Percentiles rank a stretch among this genome's conserved stretches.
Evolutionary conservation across 64 coral and sea anemone species (phyloP).

Genomic region (Dendronephthya gigantea): DNA sequence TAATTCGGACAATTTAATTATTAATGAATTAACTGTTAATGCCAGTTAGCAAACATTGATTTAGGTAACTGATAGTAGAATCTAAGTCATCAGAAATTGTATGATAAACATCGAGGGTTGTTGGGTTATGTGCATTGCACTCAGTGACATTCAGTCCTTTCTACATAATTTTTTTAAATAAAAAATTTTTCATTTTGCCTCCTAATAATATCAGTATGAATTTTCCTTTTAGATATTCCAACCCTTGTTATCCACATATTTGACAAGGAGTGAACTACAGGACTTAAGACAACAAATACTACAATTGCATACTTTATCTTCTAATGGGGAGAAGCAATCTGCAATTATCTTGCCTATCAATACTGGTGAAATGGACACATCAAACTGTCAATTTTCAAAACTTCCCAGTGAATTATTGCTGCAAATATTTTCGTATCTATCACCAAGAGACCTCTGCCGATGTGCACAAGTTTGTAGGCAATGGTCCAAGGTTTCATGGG

Average conservation of each 20-base stretch:
- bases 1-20: no score
- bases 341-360: neutral
- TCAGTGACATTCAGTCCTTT: no score
- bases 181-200: no score
- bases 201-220: neutral
- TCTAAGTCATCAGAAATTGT: no score
- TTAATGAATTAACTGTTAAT: no score
- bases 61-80: no score
- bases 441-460: slow-evolving; percentile 73
- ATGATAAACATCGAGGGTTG: no score
- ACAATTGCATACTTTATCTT: slow-evolving; percentile 45
- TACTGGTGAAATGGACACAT: neutral
- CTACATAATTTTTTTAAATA: no score
- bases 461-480: slow-evolving; percentile 54
- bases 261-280: slow-evolving; percentile 73
- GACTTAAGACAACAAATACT: slow-evolving; percentile 56
- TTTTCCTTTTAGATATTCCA: slow-evolving; percentile 70
- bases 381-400: slow-evolving; percentile 22
- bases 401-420: slow-evolving; percentile 62
- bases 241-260: slow-evolving; percentile 71
- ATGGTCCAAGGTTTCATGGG: slow-evolving; percentile 62
- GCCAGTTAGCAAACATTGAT: no score
- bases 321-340: neutral
- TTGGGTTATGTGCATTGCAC: no score
- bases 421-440: slow-evolving; percentile 82